Conservation (phyloP, 1,140 invertebrate genomes). For the Tetragonula clypearis region DNA sequence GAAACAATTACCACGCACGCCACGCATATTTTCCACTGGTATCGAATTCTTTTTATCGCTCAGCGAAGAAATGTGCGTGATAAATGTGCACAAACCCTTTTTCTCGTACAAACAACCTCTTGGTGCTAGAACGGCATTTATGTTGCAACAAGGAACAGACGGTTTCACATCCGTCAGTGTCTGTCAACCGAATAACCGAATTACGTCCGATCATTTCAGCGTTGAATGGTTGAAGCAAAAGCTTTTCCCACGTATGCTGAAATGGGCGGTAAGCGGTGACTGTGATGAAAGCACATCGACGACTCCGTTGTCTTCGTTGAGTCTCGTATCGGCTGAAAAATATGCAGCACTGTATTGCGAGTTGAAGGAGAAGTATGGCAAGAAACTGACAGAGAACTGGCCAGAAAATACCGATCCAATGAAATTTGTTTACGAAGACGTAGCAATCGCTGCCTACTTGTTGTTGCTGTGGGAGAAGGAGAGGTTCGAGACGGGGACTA, state of each 20-base stretch:
- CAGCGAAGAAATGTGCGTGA: conserved; percentile 55
- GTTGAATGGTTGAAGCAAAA: conserved; percentile 82
- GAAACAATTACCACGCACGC: conserved; percentile 75
- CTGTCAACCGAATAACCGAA: conserved; percentile 35
- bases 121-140: conserved; percentile 68
- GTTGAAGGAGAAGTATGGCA: conserved; percentile 91
- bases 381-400: conserved; percentile 89
- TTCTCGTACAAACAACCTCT: conserved; percentile 66
- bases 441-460: conserved; percentile 96
- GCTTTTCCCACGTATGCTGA: conserved; percentile 85
- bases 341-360: conserved; percentile 89
- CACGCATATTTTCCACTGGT: conserved; percentile 71
- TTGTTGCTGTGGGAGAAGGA: conserved; percentile 89
- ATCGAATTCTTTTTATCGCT: conserved; percentile 73
- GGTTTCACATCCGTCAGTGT: conserved; percentile 60
- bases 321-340: conserved; percentile 85
- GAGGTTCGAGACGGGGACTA: conserved; percentile 75
- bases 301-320: conserved; percentile 84
- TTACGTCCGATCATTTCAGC: conserved; percentile 72
- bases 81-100: conserved; percentile 60
- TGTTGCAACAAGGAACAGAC: conserved; percentile 60
- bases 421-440: conserved; percentile 98
- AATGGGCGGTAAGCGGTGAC: conserved; percentile 83
- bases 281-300: conserved; percentile 56
- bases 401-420: conserved; percentile 94